These are phyloP conservation scores for Habropoda laboriosa DNA, from an alignment of 1,140 invertebrate species.

Conservation along the genomic window DNA sequence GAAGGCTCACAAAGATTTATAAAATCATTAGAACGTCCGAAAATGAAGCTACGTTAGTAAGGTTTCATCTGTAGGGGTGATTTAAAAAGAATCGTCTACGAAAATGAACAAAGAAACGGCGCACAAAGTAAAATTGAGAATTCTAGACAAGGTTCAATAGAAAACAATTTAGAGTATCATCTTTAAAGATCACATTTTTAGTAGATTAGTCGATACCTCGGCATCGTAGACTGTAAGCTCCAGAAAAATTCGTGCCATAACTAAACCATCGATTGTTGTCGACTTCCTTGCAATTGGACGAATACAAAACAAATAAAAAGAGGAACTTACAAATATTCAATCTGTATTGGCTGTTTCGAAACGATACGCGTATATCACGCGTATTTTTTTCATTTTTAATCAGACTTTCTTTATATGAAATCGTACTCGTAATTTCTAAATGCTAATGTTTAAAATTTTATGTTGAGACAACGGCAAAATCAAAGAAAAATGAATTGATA, in stretches of 20 bases:
- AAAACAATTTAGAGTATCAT: slow-evolving; percentile 36
- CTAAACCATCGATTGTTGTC: slow-evolving; percentile 19
- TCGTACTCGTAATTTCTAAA: no score
- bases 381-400: no score
- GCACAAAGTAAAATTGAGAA: slow-evolving; percentile 57
- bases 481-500: no score
- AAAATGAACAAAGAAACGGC: slow-evolving; percentile 52
- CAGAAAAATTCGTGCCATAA: slow-evolving; percentile 20
- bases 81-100: not conserved
- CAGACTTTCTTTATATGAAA: no score
- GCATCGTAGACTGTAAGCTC: slow-evolving; percentile 30
- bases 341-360: not conserved
- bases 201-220: slow-evolving; percentile 46
- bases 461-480: no score
- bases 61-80: not conserved
- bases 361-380: no score
- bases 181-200: slow-evolving; percentile 33
- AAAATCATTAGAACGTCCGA: not conserved
- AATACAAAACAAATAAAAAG: not conserved
- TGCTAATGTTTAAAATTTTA: no score
- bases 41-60: not conserved
- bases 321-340: not conserved
- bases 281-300: slow-evolving; percentile 5
- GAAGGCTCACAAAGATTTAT: not conserved
- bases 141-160: slow-evolving; percentile 45